Conservation (phyloP, 2,888 invertebrate genomes). For the Drosophila subsilvestris region DNA sequence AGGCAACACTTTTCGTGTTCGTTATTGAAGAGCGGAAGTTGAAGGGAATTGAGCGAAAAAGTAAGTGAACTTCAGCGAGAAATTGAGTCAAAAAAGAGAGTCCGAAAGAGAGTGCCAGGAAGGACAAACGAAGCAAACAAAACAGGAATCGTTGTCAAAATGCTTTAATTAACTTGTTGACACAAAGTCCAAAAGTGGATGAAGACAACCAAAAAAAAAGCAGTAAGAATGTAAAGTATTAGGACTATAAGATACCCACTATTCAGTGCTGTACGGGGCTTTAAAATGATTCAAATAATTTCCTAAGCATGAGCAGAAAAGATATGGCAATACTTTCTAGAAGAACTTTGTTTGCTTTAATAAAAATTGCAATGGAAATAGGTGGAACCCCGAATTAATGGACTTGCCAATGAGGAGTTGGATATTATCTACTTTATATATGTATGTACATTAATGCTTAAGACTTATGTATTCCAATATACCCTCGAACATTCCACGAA, state of each 20-base stretch:
- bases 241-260: background rate
- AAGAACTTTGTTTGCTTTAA: background rate
- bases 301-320: background rate
- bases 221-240: background rate
- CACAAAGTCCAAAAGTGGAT: constrained; percentile 50
- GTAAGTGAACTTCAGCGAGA: background rate
- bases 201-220: constrained; percentile 19
- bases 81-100: background rate
- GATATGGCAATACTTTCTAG: background rate
- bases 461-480: background rate
- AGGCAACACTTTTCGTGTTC: constrained; percentile 14
- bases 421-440: background rate
- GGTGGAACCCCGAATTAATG: too few relatives aligned
- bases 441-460: too few relatives aligned
- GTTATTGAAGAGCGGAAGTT: background rate
- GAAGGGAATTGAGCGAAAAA: constrained; percentile 3
- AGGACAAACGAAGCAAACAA: constrained; percentile 22
- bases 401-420: too few relatives aligned
- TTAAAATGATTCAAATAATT: too few relatives aligned
- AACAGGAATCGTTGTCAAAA: constrained; percentile 67
- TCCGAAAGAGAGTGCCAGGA: background rate
- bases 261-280: background rate
- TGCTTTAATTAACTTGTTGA: constrained; percentile 79
- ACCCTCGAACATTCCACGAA: background rate
- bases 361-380: background rate